phyloP scores from a whole-genome alignment of 2,797 vertebrate species.

The Chiloscyllium punctatum region DNA sequence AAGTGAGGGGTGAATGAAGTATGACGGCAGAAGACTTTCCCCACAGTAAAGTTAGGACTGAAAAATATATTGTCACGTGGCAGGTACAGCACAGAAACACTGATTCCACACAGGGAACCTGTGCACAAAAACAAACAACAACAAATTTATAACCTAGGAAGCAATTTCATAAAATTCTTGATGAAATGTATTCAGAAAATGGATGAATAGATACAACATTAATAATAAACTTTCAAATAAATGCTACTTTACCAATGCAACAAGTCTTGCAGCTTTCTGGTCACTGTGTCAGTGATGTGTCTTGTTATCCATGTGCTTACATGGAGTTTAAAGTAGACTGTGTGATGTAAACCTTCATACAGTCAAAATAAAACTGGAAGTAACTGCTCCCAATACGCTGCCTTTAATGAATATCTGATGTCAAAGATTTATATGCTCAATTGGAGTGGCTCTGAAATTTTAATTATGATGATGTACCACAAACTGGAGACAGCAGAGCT shows the following conservation, averaged over 20 bases:
- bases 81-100: background rate
- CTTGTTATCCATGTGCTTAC: background rate
- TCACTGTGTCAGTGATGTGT: background rate
- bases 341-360: background rate
- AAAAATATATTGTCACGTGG: background rate
- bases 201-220: background rate
- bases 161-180: background rate
- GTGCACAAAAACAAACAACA: background rate
- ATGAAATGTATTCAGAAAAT: background rate
- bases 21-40: background rate
- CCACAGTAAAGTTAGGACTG: background rate
- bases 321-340: background rate
- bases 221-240: background rate
- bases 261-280: background rate
- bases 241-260: background rate
- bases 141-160: background rate
- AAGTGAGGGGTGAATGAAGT: background rate
- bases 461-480: background rate
- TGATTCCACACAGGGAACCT: background rate
- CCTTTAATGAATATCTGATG: background rate
- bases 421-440: background rate
- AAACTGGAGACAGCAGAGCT: background rate
- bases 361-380: background rate
- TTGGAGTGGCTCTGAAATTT: background rate
- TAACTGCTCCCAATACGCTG: background rate